Base-by-base conservation (phyloP, 2,797 vertebrate species). In the Pantherophis alleghaniensis region DNA sequence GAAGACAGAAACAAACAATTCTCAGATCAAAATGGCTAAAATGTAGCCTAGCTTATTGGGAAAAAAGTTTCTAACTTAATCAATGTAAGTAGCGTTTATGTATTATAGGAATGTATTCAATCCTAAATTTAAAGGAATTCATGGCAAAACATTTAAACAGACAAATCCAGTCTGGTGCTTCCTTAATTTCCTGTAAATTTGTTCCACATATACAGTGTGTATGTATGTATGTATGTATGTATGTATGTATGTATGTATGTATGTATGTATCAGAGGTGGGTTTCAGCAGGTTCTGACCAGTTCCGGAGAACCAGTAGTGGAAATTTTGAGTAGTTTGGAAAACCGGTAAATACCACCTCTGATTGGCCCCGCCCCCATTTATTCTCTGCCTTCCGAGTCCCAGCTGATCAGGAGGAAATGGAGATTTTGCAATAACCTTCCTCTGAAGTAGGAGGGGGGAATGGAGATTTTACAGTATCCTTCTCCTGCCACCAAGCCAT, bases 11-110 rank as follows among this genome's bases (percentile, higher is more conserved):
- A 4, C 3, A 74, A 13, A 4, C 3, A 74, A 13, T 92, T 95
- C 53, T 87, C 93, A 86, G 60, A 20, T 69, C n/a, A 94, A 91
- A 94, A 94, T 92, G 92, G 89, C 13, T 91, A 51, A 89, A 28
- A 51, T 92, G 12, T 86, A 2, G 53, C 63, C 7, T 69, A 16
- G 1, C 20, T 88, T 28, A 2, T 74, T 37, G 3, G 1, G 61
- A 1, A n/a, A 56, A 24, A 90, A 55, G 37, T 53, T 86, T 91
- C 14, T n/a, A 90, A 90, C 63, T 55, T 79, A 53, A 22, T 74
- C 32, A 57, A 9, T 57, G n/a, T 28, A 74, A 93, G 42, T 51
- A 60, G 53, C 7, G 7, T 91, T 28, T 74, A 93, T 74, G 42
- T 20, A 3, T 26, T 11, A 24, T 90, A 55, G 53, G 20, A 63